Base-by-base conservation (phyloP, 2,113 vertebrate genomes). In the Tyto alba region DNA sequence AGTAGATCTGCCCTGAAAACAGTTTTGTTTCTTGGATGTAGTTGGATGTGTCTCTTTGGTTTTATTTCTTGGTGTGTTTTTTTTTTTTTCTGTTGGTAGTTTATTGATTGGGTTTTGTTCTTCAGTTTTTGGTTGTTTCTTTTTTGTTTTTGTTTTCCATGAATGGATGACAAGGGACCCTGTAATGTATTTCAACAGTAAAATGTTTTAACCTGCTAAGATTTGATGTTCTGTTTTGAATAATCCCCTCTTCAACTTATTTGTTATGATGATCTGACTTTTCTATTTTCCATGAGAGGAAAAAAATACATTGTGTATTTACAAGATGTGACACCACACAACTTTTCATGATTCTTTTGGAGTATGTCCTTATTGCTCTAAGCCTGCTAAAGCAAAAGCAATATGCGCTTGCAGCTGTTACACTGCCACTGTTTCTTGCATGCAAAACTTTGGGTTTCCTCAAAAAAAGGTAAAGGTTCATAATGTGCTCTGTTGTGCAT, bases 41-140 rank as follows among this genome's bases (percentile, higher is more conserved):
- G 1, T 15, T 47, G 17, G 7, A 2, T 56, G 12, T 11, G 3
- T 5, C 6, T 11, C 38, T 62, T 60, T 56, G 3, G 3, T 48
- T 68, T 48, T 13, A 18, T 43, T 50, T 12, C 4, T 77, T 59
- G 15, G 3, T 7, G 6, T 47, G 45, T 20, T 47, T 45, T 10
- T 45, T 45, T n/a, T n/a, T 45, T 11, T 9, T 25, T 74, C 18
- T 25, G 56, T 63, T 47, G 8, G 7, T 52, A 63, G 29, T 10
- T 83, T 52, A 13, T 34, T 84, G 9, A 5, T 72, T 92, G 23
- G 11, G 8, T 27, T 75, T 52, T 52, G 45, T n/a, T n/a, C n/a
- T n/a, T n/a, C n/a, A n/a, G n/a, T n/a, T n/a, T n/a, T n/a, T n/a
- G n/a, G n/a, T n/a, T n/a, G n/a, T n/a, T n/a, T n/a, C n/a, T n/a